A percentile compares a stretch with the other conserved stretches of the same genome.
Evolutionary conservation across 2,113 vertebrate species (phyloP).

Genomic region (Callipepla squamata): DNA sequence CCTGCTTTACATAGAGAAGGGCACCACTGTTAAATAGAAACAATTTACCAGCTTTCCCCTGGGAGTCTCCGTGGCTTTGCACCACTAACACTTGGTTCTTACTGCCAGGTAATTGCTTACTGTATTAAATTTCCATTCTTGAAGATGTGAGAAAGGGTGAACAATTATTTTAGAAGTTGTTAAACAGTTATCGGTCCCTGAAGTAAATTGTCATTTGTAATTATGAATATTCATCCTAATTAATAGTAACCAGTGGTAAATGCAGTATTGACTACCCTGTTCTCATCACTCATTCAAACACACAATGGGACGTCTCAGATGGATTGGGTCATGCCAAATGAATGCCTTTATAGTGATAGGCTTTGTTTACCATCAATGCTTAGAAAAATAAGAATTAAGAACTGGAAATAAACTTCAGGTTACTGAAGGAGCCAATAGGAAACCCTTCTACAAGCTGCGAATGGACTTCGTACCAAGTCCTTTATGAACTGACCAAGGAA

Average conservation of each 20-base stretch:
- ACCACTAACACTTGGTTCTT: neutral
- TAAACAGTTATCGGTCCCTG: neutral
- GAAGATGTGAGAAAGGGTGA: neutral
- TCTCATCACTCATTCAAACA: neutral
- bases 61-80: neutral
- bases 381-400: neutral
- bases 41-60: neutral
- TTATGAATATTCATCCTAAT: neutral
- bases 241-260: neutral
- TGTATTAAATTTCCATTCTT: neutral
- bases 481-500: neutral
- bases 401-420: neutral
- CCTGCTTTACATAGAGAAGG: neutral
- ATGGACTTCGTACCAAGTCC: neutral
- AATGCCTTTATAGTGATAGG: neutral
- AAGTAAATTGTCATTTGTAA: neutral
- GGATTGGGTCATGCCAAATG: fast-evolving
- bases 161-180: neutral
- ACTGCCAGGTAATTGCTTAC: neutral
- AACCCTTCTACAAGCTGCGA: neutral
- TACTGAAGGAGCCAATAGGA: neutral
- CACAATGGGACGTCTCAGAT: neutral
- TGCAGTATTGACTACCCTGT: fast-evolving
- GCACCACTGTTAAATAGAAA: neutral
- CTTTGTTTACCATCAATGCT: neutral